These are phyloP conservation scores for Chelon auratus DNA, from an alignment of 2,797 vertebrate genomes.

Conservation along the genomic window DNA sequence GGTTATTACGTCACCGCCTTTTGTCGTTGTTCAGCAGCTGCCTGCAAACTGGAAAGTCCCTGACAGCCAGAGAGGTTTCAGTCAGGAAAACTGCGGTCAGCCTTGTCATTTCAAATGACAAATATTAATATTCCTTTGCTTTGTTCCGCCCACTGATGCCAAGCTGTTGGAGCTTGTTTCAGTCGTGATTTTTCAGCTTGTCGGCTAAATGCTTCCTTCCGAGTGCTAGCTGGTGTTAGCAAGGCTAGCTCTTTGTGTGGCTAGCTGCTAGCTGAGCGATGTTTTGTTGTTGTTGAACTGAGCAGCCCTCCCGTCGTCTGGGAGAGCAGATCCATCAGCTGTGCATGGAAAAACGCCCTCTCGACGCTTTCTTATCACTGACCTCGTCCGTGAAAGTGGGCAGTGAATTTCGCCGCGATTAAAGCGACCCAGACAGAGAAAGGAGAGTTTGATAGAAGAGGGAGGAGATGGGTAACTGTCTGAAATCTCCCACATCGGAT, in stretches of 20 bases:
- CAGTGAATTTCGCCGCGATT: slow-evolving; percentile 16
- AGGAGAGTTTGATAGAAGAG: slow-evolving; percentile 57
- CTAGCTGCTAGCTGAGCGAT: slow-evolving; percentile 77
- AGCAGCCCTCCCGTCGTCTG: slow-evolving; percentile 71
- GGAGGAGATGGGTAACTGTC: slow-evolving; percentile 95
- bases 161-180: background rate
- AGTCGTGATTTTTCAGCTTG: background rate
- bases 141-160: background rate
- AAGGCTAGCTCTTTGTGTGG: slow-evolving; percentile 83
- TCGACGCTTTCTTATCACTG: slow-evolving; percentile 32
- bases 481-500: slow-evolving; percentile 97
- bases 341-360: slow-evolving; percentile 55
- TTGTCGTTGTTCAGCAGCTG: slow-evolving; percentile 68
- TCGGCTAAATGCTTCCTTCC: slow-evolving; percentile 33
- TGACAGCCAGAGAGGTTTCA: slow-evolving; percentile 50
- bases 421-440: slow-evolving; percentile 35
- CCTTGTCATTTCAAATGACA: slow-evolving; percentile 27
- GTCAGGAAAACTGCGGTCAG: slow-evolving; percentile 21
- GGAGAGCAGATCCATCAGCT: slow-evolving; percentile 60
- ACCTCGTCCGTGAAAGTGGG: slow-evolving; percentile 28
- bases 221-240: slow-evolving; percentile 69
- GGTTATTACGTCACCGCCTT: slow-evolving; percentile 68
- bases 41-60: slow-evolving; percentile 77
- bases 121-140: background rate
- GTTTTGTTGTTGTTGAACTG: slow-evolving; percentile 82